Evolutionary conservation across 1,140 invertebrate genomes (phyloP), one percentile per base, ranked within the genome.

Genomic region (Eriosoma lanigerum): DNA sequence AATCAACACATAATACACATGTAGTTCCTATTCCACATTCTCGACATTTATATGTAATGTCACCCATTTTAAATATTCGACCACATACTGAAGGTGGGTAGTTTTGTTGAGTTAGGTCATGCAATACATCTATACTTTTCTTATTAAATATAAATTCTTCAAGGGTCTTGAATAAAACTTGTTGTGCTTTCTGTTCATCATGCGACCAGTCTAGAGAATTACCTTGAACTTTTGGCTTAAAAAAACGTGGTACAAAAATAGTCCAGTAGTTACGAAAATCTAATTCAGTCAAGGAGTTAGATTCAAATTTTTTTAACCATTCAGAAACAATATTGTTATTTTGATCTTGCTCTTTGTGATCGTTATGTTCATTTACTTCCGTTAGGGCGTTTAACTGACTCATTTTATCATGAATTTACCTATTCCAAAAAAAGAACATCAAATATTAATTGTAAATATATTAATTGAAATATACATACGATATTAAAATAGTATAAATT

Each of bases 1-100:
- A 99, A 83, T 96, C 93, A 8, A 97, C 95, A 86, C 98, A 99
- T 1, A 99, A 88, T 15, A 99, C 98, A 88, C 98, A 99, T 0
- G 98, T 99, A 56, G 92, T 91, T 88, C 99, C 98, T 88, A 96
- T 93, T 83, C 93, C 96, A 87, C 98, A 99, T 86, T 99, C 96
- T 81, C 96, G 89, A 86, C 98, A 99, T 83, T 93, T 96, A 86
- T 99, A 99, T 0, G 96, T 98, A 8, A 97, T 96, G 85, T 99
- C 98, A 9, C 97, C 97, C 85, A 92, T 91, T 87, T 96, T 97
- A 85, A 99, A 99, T 44, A 98, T 94, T 85, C 92, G 89, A 0
- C 97, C 97, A 87, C 98, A 99, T 0, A 98, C 89, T 19, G 93
- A 91, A 32, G 94, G 92, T 24, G 94, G 83, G 58, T 89, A 89